Evolutionary conservation across 2,113 vertebrate genomes (phyloP).

Genomic region (Poeciliopsis retropinna): DNA sequence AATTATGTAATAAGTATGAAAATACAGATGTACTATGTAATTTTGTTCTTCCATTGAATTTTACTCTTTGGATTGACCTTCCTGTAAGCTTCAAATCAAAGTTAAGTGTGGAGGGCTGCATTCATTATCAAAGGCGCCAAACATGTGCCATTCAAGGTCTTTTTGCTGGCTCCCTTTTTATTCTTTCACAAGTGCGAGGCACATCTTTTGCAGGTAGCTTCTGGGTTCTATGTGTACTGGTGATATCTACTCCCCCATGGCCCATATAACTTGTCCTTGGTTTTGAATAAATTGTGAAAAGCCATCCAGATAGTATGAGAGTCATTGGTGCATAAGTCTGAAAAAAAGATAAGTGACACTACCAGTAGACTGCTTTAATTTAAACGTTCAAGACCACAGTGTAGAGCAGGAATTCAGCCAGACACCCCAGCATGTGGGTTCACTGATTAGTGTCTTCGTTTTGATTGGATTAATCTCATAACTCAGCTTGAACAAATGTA

Average conservation of each 20-base stretch:
- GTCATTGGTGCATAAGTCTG: slow-evolving; percentile 44
- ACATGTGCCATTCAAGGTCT: slow-evolving; percentile 54
- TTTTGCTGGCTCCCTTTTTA: slow-evolving; percentile 29
- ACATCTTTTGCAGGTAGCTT: slow-evolving; percentile 40
- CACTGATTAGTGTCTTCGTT: slow-evolving; percentile 11
- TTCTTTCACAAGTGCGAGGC: slow-evolving; percentile 19
- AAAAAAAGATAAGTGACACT: slow-evolving; percentile 26
- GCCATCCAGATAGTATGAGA: slow-evolving; percentile 38
- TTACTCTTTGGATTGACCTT: slow-evolving; percentile 50
- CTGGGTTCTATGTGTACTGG: slow-evolving; percentile 50
- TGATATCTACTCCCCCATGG: slow-evolving; percentile 51
- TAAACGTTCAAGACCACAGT: not conserved
- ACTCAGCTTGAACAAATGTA: slow-evolving; percentile 4
- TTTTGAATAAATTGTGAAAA: slow-evolving; percentile 46
- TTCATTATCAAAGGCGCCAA: slow-evolving; percentile 63
- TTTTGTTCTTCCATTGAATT: slow-evolving; percentile 22
- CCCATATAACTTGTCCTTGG: slow-evolving; percentile 66
- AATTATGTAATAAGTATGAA: slow-evolving; percentile 9
- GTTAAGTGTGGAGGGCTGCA: slow-evolving; percentile 32
- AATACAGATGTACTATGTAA: slow-evolving; percentile 8
- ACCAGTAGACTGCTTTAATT: slow-evolving; percentile 19
- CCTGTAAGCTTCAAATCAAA: slow-evolving; percentile 30
- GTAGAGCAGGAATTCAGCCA: slow-evolving; percentile 7
- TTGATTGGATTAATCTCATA: slow-evolving; percentile 10
- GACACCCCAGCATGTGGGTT: slow-evolving; percentile 4